These are phyloP conservation scores for Gymnobelideus leadbeateri DNA, from an alignment of 2,113 vertebrate species.

Conservation along the genomic window DNA sequence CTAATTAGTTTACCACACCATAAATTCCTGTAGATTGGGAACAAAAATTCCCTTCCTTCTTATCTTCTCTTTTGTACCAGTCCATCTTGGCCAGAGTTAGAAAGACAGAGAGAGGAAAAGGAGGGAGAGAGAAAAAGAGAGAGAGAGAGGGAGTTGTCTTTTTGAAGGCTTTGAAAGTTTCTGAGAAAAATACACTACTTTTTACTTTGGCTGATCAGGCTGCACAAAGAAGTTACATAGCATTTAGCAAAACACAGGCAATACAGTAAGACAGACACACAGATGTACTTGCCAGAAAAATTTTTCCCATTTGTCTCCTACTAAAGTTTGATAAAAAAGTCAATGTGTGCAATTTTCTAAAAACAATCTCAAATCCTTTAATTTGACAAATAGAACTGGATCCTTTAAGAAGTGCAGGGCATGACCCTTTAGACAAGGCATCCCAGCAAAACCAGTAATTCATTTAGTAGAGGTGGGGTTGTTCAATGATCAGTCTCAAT, in stretches of 20 bases:
- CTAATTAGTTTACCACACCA: background rate
- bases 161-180: too few relatives aligned
- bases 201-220: background rate
- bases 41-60: too few relatives aligned
- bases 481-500: background rate
- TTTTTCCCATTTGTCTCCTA: background rate
- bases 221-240: background rate
- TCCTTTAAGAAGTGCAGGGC: background rate
- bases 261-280: background rate
- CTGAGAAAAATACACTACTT: too few relatives aligned
- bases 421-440: background rate
- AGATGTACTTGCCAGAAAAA: background rate
- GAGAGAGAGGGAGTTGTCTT: too few relatives aligned
- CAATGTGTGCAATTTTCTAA: background rate
- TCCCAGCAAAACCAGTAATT: background rate
- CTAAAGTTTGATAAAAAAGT: background rate
- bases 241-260: background rate
- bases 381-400: background rate
- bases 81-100: too few relatives aligned
- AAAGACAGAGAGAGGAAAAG: too few relatives aligned
- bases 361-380: background rate
- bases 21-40: background rate
- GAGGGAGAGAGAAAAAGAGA: too few relatives aligned
- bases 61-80: too few relatives aligned
- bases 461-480: background rate